A percentile compares a stretch with the other conserved stretches of the same genome.
These are phyloP conservation scores for Oophaga pumilio DNA, from an alignment of 2,113 vertebrate species.

Conservation along the genomic window DNA sequence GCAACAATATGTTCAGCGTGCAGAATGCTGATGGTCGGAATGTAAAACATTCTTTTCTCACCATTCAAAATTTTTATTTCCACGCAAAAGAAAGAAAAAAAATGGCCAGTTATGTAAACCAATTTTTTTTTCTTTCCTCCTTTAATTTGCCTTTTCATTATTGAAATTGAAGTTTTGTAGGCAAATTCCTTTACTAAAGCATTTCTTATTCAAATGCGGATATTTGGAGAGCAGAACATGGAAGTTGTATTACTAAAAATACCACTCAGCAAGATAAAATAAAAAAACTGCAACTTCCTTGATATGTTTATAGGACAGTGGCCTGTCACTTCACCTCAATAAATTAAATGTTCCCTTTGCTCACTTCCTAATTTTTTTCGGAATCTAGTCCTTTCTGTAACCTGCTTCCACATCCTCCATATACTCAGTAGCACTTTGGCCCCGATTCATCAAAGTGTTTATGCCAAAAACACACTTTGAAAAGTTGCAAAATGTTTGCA, in stretches of 20 bases:
- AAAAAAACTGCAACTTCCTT: background rate
- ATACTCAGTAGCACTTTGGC: no score
- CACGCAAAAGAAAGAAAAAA: background rate
- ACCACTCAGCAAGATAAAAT: background rate
- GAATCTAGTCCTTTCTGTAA: no score
- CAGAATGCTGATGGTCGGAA: background rate
- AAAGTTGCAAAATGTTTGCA: no score
- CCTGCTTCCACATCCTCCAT: no score
- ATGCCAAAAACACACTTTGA: no score
- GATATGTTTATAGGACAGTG: background rate
- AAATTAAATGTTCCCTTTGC: no score
- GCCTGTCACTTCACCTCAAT: no score
- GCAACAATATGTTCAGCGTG: background rate
- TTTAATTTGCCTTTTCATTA: slow-evolving; percentile 18
- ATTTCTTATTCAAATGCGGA: slow-evolving; percentile 9
- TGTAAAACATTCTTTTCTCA: background rate
- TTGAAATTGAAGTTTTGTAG: background rate
- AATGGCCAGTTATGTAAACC: background rate
- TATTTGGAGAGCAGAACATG: slow-evolving; percentile 10
- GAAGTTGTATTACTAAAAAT: background rate
- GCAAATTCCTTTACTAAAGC: slow-evolving; percentile 8
- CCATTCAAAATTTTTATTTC: background rate
- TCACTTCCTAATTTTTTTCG: no score
- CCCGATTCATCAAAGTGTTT: no score
- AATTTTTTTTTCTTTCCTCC: background rate